phyloP scores from a whole-genome alignment of 2,113 vertebrate species.

The Polypterus senegalus region DNA sequence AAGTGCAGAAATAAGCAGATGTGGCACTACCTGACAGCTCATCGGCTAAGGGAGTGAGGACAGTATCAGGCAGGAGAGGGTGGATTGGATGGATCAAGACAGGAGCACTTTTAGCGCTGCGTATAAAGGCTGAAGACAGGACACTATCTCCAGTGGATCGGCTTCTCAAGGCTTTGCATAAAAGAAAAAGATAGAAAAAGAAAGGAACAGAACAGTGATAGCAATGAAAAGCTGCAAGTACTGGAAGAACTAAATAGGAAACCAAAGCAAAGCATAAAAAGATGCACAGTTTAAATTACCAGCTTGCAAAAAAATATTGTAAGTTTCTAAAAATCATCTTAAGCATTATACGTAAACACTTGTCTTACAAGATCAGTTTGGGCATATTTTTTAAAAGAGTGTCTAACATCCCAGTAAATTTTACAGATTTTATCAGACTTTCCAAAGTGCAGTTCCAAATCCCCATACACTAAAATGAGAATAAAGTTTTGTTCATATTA shows the following conservation, averaged over 20 bases:
- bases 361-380: too few species aligned
- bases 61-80: slow-evolving; percentile 95
- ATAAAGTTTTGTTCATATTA: too few species aligned
- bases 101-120: slow-evolving; percentile 99
- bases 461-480: too few species aligned
- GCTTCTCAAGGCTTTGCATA: slow-evolving; percentile 94
- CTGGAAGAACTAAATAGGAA: slow-evolving; percentile 62
- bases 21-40: slow-evolving; percentile 98
- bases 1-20: slow-evolving; percentile 75
- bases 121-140: slow-evolving; percentile 98
- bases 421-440: too few species aligned
- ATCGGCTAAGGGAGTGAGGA: slow-evolving; percentile 97
- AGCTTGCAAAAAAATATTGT: too few species aligned
- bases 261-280: slow-evolving; percentile 59
- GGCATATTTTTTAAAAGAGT: too few species aligned
- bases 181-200: slow-evolving; percentile 61
- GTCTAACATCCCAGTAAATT: too few species aligned
- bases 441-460: too few species aligned
- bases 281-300: slow-evolving; percentile 25
- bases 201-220: slow-evolving; percentile 57
- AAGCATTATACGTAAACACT: too few species aligned
- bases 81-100: slow-evolving; percentile 98
- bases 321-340: too few species aligned
- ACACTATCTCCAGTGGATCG: slow-evolving; percentile 98
- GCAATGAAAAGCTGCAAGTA: slow-evolving; percentile 61